Evolutionary conservation across 2,113 vertebrate genomes (phyloP).

Genomic region (Kryptolebias marmoratus): DNA sequence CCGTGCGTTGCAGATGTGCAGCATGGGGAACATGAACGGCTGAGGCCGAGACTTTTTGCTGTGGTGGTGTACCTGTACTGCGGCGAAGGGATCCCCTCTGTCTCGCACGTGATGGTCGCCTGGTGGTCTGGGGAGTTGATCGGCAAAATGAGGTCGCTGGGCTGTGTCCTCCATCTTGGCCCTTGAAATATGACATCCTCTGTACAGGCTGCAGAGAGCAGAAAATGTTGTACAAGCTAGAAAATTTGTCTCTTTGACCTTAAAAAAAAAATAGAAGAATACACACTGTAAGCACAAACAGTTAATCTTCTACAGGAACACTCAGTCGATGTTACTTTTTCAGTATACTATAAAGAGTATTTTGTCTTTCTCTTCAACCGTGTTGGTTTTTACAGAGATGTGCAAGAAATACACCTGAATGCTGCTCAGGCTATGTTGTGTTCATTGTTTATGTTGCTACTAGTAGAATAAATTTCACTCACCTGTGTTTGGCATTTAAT

Average conservation of each 20-base stretch:
- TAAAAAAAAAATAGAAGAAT: slow-evolving; percentile 46
- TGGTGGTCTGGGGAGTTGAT: slow-evolving; percentile 77
- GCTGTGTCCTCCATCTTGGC: slow-evolving; percentile 80
- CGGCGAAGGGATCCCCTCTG: slow-evolving; percentile 71
- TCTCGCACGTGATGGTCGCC: slow-evolving; percentile 76
- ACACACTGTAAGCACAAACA: slow-evolving; percentile 21
- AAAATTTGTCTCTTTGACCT: slow-evolving; percentile 58
- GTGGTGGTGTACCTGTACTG: slow-evolving; percentile 78
- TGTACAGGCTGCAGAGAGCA: slow-evolving; percentile 67
- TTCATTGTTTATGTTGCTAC: slow-evolving; percentile 27
- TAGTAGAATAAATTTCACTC: slow-evolving; percentile 23
- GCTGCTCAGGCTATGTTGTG: slow-evolving; percentile 7
- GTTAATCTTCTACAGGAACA: slow-evolving; percentile 39
- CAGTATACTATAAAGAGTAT: slow-evolving; percentile 5
- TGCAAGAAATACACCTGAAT: slow-evolving; percentile 17
- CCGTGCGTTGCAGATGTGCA: background rate
- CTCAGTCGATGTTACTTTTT: slow-evolving; percentile 36
- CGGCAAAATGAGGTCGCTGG: slow-evolving; percentile 81
- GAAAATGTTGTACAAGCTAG: slow-evolving; percentile 42
- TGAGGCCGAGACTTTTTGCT: slow-evolving; percentile 27
- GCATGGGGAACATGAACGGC: background rate
- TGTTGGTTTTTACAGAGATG: slow-evolving; percentile 11
- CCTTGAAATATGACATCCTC: slow-evolving; percentile 82
- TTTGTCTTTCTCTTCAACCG: slow-evolving; percentile 4
- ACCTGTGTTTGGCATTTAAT: slow-evolving; percentile 31